These are phyloP conservation scores for Aspidapion aeneum DNA, from an alignment of 2,888 invertebrate genomes.

Conservation along the genomic window DNA sequence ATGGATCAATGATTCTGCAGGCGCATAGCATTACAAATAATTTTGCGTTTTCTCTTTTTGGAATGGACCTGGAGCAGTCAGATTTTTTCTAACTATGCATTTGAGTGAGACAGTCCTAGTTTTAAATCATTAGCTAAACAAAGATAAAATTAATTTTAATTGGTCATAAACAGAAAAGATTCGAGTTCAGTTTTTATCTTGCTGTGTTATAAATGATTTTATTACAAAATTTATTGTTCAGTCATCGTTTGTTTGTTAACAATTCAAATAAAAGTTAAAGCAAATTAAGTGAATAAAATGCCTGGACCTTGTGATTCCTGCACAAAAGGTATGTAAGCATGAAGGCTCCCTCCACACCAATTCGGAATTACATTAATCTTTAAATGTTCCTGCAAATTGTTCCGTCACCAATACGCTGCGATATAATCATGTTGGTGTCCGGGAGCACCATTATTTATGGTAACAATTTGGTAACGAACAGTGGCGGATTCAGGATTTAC, in stretches of 20 bases:
- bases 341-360: no score
- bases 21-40: background rate
- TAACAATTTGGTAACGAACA: no score
- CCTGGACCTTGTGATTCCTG: background rate
- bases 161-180: background rate
- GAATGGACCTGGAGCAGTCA: no score
- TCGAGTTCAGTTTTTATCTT: background rate
- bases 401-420: no score
- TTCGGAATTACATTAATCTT: no score
- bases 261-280: background rate
- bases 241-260: background rate
- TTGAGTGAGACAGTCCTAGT: no score
- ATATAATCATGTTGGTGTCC: no score
- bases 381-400: no score
- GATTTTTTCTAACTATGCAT: no score
- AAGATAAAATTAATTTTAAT: background rate
- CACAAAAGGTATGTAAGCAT: background rate
- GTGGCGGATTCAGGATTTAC: no score
- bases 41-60: background rate
- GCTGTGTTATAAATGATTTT: background rate
- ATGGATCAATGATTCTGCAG: background rate
- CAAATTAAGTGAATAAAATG: no score
- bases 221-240: background rate
- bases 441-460: no score
- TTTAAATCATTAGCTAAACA: background rate